Evolutionary conservation across 35 echinoderm and acorn worm species (phyloP), one percentile per base, ranked within the genome.

Genomic region (Heliocidaris tuberculata): DNA sequence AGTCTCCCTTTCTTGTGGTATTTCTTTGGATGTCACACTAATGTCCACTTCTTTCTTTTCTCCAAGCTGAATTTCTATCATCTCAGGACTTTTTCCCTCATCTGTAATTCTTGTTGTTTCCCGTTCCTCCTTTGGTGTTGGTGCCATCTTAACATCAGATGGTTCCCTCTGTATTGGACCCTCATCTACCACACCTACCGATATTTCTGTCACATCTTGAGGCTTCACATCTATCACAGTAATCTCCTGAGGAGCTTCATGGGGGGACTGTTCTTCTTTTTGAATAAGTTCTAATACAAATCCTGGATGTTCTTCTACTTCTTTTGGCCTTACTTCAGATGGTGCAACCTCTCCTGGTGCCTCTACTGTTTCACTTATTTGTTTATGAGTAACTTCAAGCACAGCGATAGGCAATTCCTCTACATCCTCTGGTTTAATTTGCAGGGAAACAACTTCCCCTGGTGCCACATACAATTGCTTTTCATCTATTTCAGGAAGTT

Each of bases 161-260:
- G 17, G 87, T 35, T 89, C 87, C 10, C 87, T 89, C 65, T 96
- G 85, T 17, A 42, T 86, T 48, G 94, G 90, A 19, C 85, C 30
- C 4, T 30, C 29, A 54, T 47, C 92, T 93, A 61, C 47, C 30
- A 47, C 49, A 93, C 30, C 50, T 54, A 31, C 7, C 7, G 49
- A 16, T 27, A 31, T 21, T 32, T 95, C 85, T 60, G 85, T 31
- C 86, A 88, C 85, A 27, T 95, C 94, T 48, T 95, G 30, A 91
- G 52, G 87, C 61, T 92, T 92, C 16, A 29, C 32, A 31, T 91
- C 50, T 27, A 90, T 7, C 11, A 59, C 11, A 30, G 49, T 21
- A 88, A 95, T 59, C 50, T 95, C 94, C 50, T 95, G 86, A 49
- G 91, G 4, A 50, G 31, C 21, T 12, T 91, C 31, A 15, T 32